Percentiles rank a stretch among this genome's conserved stretches.
phyloP scores from a whole-genome alignment of 1,140 invertebrate genomes.

The Ooceraea biroi region DNA sequence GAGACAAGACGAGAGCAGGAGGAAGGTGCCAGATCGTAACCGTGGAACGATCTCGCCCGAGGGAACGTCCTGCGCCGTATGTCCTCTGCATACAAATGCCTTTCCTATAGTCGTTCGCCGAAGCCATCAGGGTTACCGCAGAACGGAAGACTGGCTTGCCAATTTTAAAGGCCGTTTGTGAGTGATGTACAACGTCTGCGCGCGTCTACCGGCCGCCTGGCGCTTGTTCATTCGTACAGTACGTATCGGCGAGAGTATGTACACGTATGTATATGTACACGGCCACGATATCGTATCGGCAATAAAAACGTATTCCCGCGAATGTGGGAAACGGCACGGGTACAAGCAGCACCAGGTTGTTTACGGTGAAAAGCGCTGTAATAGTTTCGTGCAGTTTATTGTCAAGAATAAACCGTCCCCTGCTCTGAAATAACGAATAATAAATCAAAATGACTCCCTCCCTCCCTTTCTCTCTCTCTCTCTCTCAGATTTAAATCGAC shows the following conservation, averaged over 20 bases:
- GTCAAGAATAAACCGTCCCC: slow-evolving; percentile 2
- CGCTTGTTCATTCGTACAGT: slow-evolving; percentile 48
- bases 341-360: slow-evolving; percentile 28
- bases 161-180: slow-evolving; percentile 57
- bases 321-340: slow-evolving; percentile 4
- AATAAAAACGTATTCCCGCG: slow-evolving; percentile 45
- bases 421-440: slow-evolving; percentile 9
- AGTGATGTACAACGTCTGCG: slow-evolving; percentile 55
- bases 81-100: slow-evolving; percentile 62
- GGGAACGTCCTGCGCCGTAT: slow-evolving; percentile 57
- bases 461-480: not conserved
- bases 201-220: slow-evolving; percentile 7
- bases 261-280: not conserved
- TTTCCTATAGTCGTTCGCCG: slow-evolving; percentile 55
- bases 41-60: slow-evolving; percentile 54
- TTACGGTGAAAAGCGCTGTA: slow-evolving; percentile 43
- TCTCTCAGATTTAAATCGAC: slow-evolving; percentile 43
- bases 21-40: slow-evolving; percentile 52
- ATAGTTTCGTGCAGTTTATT: slow-evolving; percentile 56
- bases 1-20: not conserved
- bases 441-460: slow-evolving; percentile 24
- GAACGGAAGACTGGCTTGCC: slow-evolving; percentile 43
- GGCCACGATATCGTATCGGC: slow-evolving; percentile 20
- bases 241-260: slow-evolving; percentile 13
- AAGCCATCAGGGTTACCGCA: slow-evolving; percentile 35